phyloP scores from a whole-genome alignment of 2,797 vertebrate species.

The Paramormyrops hopkinsi region DNA sequence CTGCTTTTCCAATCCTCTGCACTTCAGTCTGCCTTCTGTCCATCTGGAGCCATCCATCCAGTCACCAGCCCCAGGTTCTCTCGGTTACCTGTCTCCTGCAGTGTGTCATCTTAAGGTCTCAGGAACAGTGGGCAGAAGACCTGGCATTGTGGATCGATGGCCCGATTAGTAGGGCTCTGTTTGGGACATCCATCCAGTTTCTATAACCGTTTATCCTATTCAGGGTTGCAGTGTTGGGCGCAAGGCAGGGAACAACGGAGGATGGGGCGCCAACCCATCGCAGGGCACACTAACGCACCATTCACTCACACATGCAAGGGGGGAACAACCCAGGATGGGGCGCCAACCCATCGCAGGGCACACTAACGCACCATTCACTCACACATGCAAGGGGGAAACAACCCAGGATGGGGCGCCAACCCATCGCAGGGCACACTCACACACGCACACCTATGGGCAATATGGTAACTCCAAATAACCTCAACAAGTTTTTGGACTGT shows the following conservation, averaged over 20 bases:
- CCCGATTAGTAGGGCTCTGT: neutral
- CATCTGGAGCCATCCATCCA: neutral
- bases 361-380: too few relatives aligned
- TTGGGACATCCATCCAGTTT: neutral
- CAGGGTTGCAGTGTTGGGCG: neutral
- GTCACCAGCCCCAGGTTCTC: neutral
- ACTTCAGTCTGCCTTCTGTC: neutral
- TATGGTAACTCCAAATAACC: neutral
- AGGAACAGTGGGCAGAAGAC: neutral
- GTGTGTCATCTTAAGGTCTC: neutral
- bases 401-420: too few relatives aligned
- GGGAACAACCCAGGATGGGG: too few relatives aligned
- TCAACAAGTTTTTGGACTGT: neutral
- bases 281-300: neutral
- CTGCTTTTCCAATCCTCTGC: neutral
- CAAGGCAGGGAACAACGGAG: neutral
- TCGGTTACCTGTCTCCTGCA: neutral
- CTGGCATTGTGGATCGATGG: neutral
- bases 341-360: too few relatives aligned
- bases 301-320: too few relatives aligned
- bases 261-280: neutral
- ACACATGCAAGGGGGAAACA: too few relatives aligned
- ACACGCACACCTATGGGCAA: too few relatives aligned
- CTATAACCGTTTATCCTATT: neutral
- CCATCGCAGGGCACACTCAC: too few relatives aligned